phyloP scores from a whole-genome alignment of 2,113 vertebrate species.

The Hippocampus abdominalis region DNA sequence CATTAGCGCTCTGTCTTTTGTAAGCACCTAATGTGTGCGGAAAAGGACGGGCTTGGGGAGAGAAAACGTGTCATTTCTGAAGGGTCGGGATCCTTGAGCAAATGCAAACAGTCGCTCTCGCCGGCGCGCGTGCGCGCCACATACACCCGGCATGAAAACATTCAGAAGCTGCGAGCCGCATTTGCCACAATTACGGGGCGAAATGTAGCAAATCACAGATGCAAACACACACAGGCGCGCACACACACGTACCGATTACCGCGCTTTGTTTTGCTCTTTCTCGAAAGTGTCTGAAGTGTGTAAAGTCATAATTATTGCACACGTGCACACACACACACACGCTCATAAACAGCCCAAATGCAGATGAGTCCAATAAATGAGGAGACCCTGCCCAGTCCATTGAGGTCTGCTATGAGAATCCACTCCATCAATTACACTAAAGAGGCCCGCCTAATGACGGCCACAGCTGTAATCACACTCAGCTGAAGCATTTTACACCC shows the following conservation, averaged over 20 bases:
- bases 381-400: slow-evolving; percentile 70
- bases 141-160: slow-evolving; percentile 17
- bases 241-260: slow-evolving; percentile 52
- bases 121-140: slow-evolving; percentile 23
- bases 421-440: slow-evolving; percentile 76
- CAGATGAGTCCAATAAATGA: slow-evolving; percentile 71
- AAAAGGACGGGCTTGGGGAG: slow-evolving; percentile 76
- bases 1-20: slow-evolving; percentile 99
- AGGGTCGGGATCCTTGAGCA: slow-evolving; percentile 96
- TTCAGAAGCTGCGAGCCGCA: slow-evolving; percentile 22
- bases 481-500: slow-evolving; percentile 70
- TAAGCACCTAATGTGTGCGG: slow-evolving; percentile 99
- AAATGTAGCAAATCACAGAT: slow-evolving; percentile 25
- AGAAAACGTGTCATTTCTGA: slow-evolving; percentile 82
- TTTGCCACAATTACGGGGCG: slow-evolving; percentile 41
- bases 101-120: slow-evolving; percentile 68
- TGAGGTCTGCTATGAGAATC: slow-evolving; percentile 73
- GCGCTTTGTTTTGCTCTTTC: slow-evolving; percentile 71
- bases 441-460: slow-evolving; percentile 71
- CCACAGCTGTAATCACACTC: slow-evolving; percentile 74
- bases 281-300: slow-evolving; percentile 83
- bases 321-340: slow-evolving; percentile 54
- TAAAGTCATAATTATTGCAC: slow-evolving; percentile 97
- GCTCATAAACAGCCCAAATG: slow-evolving; percentile 52
- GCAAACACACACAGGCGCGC: slow-evolving; percentile 8